Evolutionary conservation across 2,797 vertebrate genomes (phyloP).

Genomic region (Hippopotamyrus pictus): DNA sequence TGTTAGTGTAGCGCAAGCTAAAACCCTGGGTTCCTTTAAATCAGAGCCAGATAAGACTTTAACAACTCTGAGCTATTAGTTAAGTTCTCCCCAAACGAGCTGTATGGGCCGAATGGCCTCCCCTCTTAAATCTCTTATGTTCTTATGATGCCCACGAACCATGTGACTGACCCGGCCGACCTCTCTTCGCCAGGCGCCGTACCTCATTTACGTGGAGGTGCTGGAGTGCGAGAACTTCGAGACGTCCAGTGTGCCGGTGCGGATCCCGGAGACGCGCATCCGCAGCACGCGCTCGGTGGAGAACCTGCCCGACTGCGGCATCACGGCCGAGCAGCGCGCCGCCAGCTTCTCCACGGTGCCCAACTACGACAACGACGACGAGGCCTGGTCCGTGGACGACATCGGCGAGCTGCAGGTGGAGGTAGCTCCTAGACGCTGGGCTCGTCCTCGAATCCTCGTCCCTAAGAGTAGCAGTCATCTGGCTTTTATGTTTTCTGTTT

Average conservation of each 20-base stretch:
- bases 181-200: conserved; percentile 71
- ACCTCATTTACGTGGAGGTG: conserved; percentile 93
- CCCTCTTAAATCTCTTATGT: too few relatives aligned
- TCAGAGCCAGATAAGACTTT: too few relatives aligned
- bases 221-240: conserved; percentile 94
- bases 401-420: conserved; percentile 93
- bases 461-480: not conserved
- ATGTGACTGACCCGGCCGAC: not conserved
- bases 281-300: conserved; percentile 88
- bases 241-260: conserved; percentile 75
- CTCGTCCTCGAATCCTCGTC: not conserved
- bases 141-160: not conserved
- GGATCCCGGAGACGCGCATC: conserved; percentile 91
- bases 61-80: too few relatives aligned
- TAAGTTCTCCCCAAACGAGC: too few relatives aligned
- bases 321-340: conserved; percentile 76
- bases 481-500: not conserved
- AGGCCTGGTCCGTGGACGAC: conserved; percentile 92
- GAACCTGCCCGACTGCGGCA: conserved; percentile 84
- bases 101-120: too few relatives aligned
- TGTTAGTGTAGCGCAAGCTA: too few relatives aligned
- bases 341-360: conserved; percentile 82
- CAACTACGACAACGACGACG: conserved; percentile 92
- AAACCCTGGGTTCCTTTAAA: too few relatives aligned
- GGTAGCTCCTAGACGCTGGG: conserved; percentile 53